Evolutionary conservation across 2,113 vertebrate genomes (phyloP).

Genomic region (Tenebrosternarchus preto): DNA sequence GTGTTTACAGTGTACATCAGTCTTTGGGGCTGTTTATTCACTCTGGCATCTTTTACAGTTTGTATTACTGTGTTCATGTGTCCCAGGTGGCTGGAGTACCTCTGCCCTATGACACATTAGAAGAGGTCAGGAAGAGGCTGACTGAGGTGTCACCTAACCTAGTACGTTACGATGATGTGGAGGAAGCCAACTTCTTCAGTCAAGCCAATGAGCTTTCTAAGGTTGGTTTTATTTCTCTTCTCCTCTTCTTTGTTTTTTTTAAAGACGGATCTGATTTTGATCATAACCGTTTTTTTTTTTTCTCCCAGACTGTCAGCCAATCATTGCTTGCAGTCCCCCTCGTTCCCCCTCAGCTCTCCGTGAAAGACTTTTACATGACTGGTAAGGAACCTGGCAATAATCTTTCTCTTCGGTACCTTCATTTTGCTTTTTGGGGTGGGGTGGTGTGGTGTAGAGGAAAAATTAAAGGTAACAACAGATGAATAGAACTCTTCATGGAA

Average conservation of each 20-base stretch:
- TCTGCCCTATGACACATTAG: constrained; percentile 88
- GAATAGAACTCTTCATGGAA: too few species aligned
- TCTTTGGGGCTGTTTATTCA: neutral
- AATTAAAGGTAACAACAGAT: too few species aligned
- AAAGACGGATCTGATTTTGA: neutral
- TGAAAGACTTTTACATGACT: constrained; percentile 99
- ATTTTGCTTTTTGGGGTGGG: neutral
- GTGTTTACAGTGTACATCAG: too few species aligned
- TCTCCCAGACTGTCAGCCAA: constrained; percentile 82
- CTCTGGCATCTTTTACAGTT: neutral
- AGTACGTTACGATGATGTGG: constrained; percentile 90
- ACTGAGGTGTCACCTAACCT: constrained; percentile 92
- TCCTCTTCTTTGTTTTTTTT: neutral
- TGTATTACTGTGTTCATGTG: neutral
- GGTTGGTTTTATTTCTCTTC: constrained; percentile 69
- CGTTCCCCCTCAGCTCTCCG: constrained; percentile 89
- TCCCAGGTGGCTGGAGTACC: constrained; percentile 84
- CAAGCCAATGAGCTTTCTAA: constrained; percentile 91
- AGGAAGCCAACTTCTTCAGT: constrained; percentile 94
- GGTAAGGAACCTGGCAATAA: constrained; percentile 67
- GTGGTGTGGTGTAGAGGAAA: too few species aligned
- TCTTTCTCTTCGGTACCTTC: too few species aligned
- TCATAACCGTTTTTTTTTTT: constrained; percentile 30
- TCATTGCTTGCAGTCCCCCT: constrained; percentile 86
- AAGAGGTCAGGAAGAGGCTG: constrained; percentile 83